Conservation (phyloP, 92 coral and sea anemone genomes). For the Paragorgia papillata region DNA sequence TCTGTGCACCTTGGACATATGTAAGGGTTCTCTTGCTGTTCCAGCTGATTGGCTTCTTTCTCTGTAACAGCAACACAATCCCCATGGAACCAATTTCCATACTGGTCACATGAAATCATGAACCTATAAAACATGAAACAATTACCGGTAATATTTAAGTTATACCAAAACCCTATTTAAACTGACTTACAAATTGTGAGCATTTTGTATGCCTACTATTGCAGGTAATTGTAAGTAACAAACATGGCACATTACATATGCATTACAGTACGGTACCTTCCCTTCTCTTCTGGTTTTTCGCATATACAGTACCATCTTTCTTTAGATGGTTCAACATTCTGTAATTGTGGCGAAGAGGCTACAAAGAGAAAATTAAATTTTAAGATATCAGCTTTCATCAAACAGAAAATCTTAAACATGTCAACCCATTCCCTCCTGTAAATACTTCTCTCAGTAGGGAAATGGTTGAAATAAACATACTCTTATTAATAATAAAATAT, state of each 20-base stretch:
- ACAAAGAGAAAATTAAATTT: neutral
- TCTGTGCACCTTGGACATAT: slow-evolving; percentile 17
- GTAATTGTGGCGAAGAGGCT: neutral
- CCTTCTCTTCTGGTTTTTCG: slow-evolving; percentile 45
- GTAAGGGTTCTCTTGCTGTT: neutral
- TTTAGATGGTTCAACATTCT: neutral
- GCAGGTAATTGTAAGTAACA: too few relatives aligned
- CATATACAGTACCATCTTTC: slow-evolving; percentile 35
- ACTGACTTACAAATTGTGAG: neutral
- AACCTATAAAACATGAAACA: slow-evolving; percentile 9
- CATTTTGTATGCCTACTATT: too few relatives aligned
- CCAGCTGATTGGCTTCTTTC: slow-evolving; percentile 5
- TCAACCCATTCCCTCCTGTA: too few relatives aligned
- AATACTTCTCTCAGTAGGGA: too few relatives aligned
- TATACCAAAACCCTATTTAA: neutral
- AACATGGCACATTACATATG: neutral
- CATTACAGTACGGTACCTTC: too few relatives aligned
- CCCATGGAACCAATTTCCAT: slow-evolving; percentile 47
- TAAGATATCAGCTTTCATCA: too few relatives aligned
- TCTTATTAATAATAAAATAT: too few relatives aligned
- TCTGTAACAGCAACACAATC: slow-evolving; percentile 42
- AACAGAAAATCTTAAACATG: neutral
- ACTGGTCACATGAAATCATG: slow-evolving; percentile 50
- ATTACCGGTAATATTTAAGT: neutral
- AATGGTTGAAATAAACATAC: neutral